phyloP scores from a whole-genome alignment of 2,797 vertebrate genomes.

The Darevskia mixta region DNA sequence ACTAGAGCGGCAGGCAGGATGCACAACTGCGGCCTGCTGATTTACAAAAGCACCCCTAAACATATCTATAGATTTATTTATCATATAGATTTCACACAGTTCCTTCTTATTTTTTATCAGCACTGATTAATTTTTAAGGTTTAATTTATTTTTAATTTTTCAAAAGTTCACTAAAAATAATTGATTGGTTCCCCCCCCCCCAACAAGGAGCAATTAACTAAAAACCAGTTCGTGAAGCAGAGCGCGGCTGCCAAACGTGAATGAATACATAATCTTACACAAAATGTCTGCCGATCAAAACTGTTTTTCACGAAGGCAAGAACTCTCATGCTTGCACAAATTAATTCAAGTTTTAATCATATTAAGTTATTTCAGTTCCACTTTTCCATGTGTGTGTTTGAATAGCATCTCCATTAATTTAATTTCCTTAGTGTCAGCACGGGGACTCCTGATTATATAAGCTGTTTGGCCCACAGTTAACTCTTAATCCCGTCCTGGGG shows the following conservation, averaged over 20 bases:
- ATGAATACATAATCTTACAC: constrained; percentile 62
- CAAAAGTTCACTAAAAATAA: constrained; percentile 34
- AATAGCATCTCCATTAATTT: constrained; percentile 51
- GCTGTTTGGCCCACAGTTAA: constrained; percentile 55
- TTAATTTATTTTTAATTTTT: background rate
- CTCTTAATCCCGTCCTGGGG: constrained; percentile 63
- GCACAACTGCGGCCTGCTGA: too few relatives aligned
- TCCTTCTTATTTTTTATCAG: constrained; percentile 21
- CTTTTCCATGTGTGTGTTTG: constrained; percentile 46
- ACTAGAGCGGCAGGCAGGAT: too few relatives aligned
- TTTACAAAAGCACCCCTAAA: background rate
- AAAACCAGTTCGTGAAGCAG: constrained; percentile 62
- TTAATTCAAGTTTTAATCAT: constrained; percentile 60
- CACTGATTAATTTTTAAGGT: constrained; percentile 38
- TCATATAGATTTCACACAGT: background rate
- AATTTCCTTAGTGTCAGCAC: constrained; percentile 42
- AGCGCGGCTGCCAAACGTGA: constrained; percentile 54
- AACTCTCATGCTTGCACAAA: constrained; percentile 38
- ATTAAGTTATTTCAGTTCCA: constrained; percentile 50
- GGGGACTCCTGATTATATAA: constrained; percentile 58
- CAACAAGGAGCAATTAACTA: constrained; percentile 22
- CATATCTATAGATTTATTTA: background rate
- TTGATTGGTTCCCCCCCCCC: constrained; percentile 49
- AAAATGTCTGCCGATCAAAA: constrained; percentile 42
- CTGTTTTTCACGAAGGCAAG: constrained; percentile 44